Conservation (phyloP, 2,888 invertebrate genomes). For the Chromoteleia sp. region DNA sequence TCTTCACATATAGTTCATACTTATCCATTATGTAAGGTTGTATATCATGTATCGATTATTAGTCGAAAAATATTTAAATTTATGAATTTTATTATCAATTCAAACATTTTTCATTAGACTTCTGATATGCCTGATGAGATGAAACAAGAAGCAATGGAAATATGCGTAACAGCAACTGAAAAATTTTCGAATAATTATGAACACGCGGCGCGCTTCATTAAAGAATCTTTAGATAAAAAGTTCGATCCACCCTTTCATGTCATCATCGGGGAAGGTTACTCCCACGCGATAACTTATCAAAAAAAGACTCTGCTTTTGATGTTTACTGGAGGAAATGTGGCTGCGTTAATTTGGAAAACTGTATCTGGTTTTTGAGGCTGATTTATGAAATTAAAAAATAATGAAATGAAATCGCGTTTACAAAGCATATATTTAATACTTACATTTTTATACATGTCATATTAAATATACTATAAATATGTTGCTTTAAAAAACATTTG, state of each 20-base stretch:
- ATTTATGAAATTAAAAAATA: conserved; percentile 4
- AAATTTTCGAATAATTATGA: conserved; percentile 92
- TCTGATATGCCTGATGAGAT: conserved; percentile 97
- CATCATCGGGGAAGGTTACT: conserved; percentile 97
- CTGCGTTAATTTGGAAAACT: conserved; percentile 84
- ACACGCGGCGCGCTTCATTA: conserved; percentile 96
- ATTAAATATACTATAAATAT: conserved; percentile 8
- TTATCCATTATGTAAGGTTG: conserved; percentile 93
- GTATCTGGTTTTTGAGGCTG: conserved; percentile 65
- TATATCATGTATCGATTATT: conserved; percentile 67
- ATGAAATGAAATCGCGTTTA: neutral
- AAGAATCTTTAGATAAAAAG: conserved; percentile 97
- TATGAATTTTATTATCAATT: neutral
- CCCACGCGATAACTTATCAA: conserved; percentile 96
- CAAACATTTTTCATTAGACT: conserved; percentile 33
- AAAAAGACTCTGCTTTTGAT: conserved; percentile 94
- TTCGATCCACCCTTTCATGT: conserved; percentile 93
- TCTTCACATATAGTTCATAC: conserved; percentile 87
- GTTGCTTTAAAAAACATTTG: conserved; percentile 17
- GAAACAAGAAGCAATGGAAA: conserved; percentile 94
- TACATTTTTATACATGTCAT: conserved; percentile 16
- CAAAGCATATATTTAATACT: conserved; percentile 14
- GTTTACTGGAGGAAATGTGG: conserved; percentile 96
- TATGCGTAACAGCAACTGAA: conserved; percentile 97
- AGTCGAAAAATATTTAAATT: conserved; percentile 24